These are phyloP conservation scores for Drosophila subsilvestris DNA, from an alignment of 2,888 invertebrate genomes.

Conservation along the genomic window DNA sequence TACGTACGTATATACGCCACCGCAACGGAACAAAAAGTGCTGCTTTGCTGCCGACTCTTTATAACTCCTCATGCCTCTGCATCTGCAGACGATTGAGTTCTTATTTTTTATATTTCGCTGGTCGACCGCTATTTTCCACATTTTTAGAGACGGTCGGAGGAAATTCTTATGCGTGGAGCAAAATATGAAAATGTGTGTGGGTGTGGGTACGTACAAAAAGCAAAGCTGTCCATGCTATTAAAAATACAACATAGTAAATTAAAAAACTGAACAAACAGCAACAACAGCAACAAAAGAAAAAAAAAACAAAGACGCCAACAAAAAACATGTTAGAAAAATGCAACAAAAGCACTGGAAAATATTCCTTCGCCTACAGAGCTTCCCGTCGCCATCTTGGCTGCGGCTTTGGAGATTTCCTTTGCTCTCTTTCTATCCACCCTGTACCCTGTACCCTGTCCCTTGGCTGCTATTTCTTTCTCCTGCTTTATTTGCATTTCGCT, in stretches of 20 bases:
- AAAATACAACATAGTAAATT: slow-evolving; percentile 69
- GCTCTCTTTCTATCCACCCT: not conserved
- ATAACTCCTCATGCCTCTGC: slow-evolving; percentile 1
- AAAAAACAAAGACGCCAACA: slow-evolving; percentile 10
- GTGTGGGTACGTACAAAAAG: slow-evolving; percentile 38
- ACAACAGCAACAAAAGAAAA: not conserved
- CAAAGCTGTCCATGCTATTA: slow-evolving; percentile 47
- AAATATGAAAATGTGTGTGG: slow-evolving; percentile 47
- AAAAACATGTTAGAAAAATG: slow-evolving; percentile 53
- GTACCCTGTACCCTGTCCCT: not conserved
- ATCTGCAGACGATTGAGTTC: slow-evolving; percentile 68
- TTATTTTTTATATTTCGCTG: slow-evolving; percentile 59
- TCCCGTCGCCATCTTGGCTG: slow-evolving; percentile 48
- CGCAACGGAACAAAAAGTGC: slow-evolving; percentile 53
- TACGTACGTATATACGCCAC: slow-evolving; percentile 67
- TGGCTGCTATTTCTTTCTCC: slow-evolving; percentile 39
- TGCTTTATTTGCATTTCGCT: slow-evolving; percentile 20
- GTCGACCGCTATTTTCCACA: slow-evolving; percentile 66
- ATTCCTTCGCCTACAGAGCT: not conserved
- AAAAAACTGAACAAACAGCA: slow-evolving; percentile 14
- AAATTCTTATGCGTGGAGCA: slow-evolving; percentile 54
- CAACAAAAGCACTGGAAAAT: slow-evolving; percentile 50
- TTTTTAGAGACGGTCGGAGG: slow-evolving; percentile 36
- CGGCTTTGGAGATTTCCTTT: slow-evolving; percentile 41
- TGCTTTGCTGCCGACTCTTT: slow-evolving; percentile 42